Conservation (phyloP, 2,113 vertebrate genomes). For the Gavialis gangeticus region DNA sequence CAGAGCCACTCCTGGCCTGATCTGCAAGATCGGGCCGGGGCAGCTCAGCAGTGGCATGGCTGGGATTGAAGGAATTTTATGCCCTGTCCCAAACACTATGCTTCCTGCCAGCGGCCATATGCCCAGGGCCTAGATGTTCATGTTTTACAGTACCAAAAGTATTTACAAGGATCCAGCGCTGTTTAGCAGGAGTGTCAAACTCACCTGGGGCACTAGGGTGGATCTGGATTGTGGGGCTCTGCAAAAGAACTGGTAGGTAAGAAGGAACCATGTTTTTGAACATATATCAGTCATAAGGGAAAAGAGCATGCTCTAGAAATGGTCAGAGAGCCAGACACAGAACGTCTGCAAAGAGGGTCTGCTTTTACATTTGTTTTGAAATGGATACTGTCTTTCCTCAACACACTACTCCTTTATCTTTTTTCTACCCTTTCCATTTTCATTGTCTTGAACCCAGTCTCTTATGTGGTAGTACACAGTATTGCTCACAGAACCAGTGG, state of each 20-base stretch:
- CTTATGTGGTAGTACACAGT: background rate
- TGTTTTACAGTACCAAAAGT: background rate
- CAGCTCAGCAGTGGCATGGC: too few relatives aligned
- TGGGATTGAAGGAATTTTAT: too few relatives aligned
- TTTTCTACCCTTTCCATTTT: background rate
- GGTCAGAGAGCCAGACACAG: background rate
- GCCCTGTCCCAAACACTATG: too few relatives aligned
- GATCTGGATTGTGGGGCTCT: background rate
- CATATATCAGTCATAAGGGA: slow-evolving; percentile 1
- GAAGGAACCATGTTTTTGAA: background rate
- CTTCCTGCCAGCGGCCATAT: background rate
- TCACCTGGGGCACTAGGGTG: background rate
- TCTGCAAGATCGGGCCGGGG: background rate
- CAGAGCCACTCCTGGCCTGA: background rate
- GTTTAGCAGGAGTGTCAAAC: slow-evolving; percentile 12
- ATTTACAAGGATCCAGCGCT: background rate
- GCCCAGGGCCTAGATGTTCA: background rate
- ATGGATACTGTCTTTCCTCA: background rate
- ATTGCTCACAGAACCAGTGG: background rate
- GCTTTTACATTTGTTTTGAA: background rate
- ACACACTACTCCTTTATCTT: background rate
- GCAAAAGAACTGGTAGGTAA: background rate
- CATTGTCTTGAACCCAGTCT: background rate
- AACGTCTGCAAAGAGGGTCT: background rate
- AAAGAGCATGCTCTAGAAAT: background rate